phyloP scores from a whole-genome alignment of 2,888 invertebrate genomes.

The Campaea margaritaria region DNA sequence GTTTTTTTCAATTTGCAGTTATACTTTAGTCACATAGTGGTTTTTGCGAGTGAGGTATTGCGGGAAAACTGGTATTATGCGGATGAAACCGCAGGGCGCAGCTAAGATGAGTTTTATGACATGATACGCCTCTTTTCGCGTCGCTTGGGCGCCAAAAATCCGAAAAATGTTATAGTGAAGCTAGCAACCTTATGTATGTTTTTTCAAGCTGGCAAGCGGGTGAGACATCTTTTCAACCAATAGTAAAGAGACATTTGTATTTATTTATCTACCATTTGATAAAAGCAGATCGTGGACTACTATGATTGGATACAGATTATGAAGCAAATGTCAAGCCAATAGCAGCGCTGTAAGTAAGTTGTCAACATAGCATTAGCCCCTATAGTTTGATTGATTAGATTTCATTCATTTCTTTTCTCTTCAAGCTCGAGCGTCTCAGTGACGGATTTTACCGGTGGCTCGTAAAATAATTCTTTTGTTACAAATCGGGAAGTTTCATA shows the following conservation, averaged over 20 bases:
- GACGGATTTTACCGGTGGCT: background rate
- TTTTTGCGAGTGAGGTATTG: no score
- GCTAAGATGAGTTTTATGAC: no score
- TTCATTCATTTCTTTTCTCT: slow-evolving; percentile 3
- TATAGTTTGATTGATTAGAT: slow-evolving; percentile 3
- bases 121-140: no score
- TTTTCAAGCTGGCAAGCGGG: background rate
- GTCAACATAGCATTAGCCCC: background rate
- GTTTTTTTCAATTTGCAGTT: no score
- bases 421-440: background rate
- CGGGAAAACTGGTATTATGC: no score
- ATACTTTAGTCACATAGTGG: no score
- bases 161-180: no score
- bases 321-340: slow-evolving; percentile 15
- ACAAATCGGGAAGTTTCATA: background rate
- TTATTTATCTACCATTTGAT: slow-evolving; percentile 62
- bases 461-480: background rate
- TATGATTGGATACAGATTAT: slow-evolving; percentile 51
- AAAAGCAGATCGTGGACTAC: slow-evolving; percentile 57
- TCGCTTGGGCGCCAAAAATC: no score
- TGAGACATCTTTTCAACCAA: slow-evolving; percentile 53
- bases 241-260: slow-evolving; percentile 71
- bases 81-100: no score
- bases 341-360: background rate
- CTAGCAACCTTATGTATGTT: no score